Evolutionary conservation across 2,797 vertebrate species (phyloP), one percentile per base, ranked within the genome.

Genomic region (Crocodylus rhombifer): DNA sequence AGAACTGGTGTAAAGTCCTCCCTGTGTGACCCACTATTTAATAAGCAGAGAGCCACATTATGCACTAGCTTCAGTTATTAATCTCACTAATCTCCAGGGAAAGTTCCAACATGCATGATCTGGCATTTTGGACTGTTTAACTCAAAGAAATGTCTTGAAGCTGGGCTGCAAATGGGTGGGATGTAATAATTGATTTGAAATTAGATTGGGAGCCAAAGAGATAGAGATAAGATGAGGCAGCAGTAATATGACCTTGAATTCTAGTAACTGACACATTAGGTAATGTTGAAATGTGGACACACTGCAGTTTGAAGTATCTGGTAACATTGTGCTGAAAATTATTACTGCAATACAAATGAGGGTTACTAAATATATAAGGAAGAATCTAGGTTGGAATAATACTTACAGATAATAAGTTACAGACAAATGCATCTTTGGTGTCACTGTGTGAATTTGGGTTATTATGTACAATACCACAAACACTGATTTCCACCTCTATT

Each of bases 101-200:
- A 7, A 3, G 57, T 90, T 91, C 58, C 73, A 86, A 62, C 20
- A 57, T 69, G 55, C 55, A 77, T 83, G 21, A 67, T 65, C 71
- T 92, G 28, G 61, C 36, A 76, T 79, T 56, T 60, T 30, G 51
- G 63, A 61, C 9, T 5, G 14, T 92, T 95, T 88, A 91, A 82
- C 58, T 85, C 36, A 56, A 90, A 90, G 14, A 82, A 11, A 14
- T 77, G 17, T 28, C 57, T 87, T 67, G 36, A 89, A 90, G 25
- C 17, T 36, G 88, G 57, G 13, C 75, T 81, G 36, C 64, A 87
- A 95, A 74, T 78, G 76, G 51, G 56, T 33, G 64, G 56, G 74
- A 88, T 71, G 28, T 55, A 26, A 61, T 65, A 84, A 88, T 91
- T 93, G 87, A 88, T 86, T 82, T 81, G 23, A 95, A 95, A 96